Conservation (phyloP, 2,888 invertebrate genomes). For the Aspidapion aeneum region DNA sequence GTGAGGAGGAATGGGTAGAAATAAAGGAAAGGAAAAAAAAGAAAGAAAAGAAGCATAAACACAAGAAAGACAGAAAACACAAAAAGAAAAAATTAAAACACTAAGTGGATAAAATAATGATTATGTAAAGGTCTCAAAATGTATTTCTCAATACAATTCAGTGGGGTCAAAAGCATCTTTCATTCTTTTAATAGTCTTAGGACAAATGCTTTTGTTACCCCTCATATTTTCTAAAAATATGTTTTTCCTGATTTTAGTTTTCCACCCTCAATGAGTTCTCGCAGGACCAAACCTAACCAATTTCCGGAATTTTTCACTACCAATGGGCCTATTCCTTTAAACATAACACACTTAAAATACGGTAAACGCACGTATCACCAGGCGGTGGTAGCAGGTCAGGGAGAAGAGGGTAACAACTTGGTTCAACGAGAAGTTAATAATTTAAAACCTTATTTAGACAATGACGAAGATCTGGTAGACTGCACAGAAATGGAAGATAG, state of each 20-base stretch:
- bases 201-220: too few relatives aligned
- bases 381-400: slow-evolving; percentile 26
- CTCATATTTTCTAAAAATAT: too few relatives aligned
- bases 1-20: slow-evolving; percentile 39
- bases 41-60: slow-evolving; percentile 32
- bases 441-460: slow-evolving; percentile 42
- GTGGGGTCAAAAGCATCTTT: too few relatives aligned
- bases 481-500: slow-evolving; percentile 44
- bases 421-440: slow-evolving; percentile 1
- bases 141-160: too few relatives aligned
- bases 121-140: too few relatives aligned
- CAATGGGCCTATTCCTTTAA: slow-evolving; percentile 27
- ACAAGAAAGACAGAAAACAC: slow-evolving; percentile 50
- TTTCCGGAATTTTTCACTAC: slow-evolving; percentile 34
- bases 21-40: slow-evolving; percentile 30
- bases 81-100: slow-evolving; percentile 44
- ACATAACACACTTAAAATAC: slow-evolving; percentile 26
- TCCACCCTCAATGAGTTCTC: slow-evolving; percentile 17
- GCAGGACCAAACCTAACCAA: slow-evolving; percentile 6
- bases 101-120: slow-evolving; percentile 25
- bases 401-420: slow-evolving; percentile 13
- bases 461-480: slow-evolving; percentile 41
- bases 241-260: too few relatives aligned
- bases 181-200: too few relatives aligned
- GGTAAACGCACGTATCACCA: slow-evolving; percentile 32